phyloP scores from a whole-genome alignment of 2,888 invertebrate genomes.

The Kryphioiulus occultus region DNA sequence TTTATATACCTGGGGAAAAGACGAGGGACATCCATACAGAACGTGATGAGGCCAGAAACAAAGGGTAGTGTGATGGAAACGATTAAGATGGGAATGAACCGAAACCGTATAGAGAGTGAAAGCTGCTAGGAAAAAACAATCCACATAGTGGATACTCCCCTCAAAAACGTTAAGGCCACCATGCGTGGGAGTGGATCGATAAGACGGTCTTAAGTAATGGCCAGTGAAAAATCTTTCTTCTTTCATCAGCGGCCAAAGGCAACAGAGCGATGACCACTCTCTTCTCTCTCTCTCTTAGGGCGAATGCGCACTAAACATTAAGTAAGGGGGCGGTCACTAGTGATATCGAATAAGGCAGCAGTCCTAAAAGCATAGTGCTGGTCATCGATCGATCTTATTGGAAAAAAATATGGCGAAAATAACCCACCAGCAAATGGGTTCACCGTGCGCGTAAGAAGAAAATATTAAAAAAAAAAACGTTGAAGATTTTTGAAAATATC shows the following conservation, averaged over 20 bases:
- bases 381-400: constrained; percentile 29
- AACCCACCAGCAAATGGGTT: neutral
- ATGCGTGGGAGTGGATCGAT: neutral
- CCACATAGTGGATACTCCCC: neutral
- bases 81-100: neutral
- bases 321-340: neutral
- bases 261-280: neutral
- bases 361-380: neutral
- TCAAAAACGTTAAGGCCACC: neutral
- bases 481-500: neutral
- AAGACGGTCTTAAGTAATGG: constrained; percentile 10
- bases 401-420: neutral
- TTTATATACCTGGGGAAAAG: neutral
- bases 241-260: constrained; percentile 4
- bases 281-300: neutral
- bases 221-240: constrained; percentile 23
- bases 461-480: neutral
- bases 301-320: constrained; percentile 22
- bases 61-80: neutral
- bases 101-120: neutral
- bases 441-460: neutral
- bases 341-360: neutral
- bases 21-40: neutral
- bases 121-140: neutral
- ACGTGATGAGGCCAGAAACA: neutral